Evolutionary conservation across 2,797 vertebrate genomes (phyloP).

Genomic region (Apogon talboti): DNA sequence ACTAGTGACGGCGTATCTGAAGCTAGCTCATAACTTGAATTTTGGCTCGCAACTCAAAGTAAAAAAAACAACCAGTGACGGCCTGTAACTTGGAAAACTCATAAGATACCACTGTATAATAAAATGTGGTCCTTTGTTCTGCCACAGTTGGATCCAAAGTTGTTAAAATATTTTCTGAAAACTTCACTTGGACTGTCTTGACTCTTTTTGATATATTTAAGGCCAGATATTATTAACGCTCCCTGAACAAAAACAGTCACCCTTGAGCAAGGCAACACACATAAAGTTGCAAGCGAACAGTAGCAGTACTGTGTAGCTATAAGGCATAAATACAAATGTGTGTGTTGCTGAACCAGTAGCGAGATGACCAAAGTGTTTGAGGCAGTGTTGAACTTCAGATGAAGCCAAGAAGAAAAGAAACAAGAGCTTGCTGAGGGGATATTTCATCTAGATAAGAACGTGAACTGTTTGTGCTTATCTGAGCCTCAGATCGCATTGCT

Average conservation of each 20-base stretch:
- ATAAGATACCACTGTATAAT: too few species aligned
- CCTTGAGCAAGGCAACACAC: slow-evolving; percentile 24
- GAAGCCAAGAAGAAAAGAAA: slow-evolving; percentile 10
- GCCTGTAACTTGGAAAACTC: too few species aligned
- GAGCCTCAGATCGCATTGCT: slow-evolving; percentile 30
- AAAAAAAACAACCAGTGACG: too few species aligned
- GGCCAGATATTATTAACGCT: slow-evolving; percentile 4
- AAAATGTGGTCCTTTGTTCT: too few species aligned
- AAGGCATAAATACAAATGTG: slow-evolving; percentile 33
- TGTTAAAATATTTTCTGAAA: too few species aligned
- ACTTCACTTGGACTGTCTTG: too few species aligned
- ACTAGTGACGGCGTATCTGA: too few species aligned
- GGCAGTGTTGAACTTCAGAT: slow-evolving; percentile 30
- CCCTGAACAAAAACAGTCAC: slow-evolving; percentile 19
- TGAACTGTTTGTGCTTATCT: slow-evolving; percentile 15
- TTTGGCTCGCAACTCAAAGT: too few species aligned
- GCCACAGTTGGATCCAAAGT: too few species aligned
- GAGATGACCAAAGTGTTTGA: slow-evolving; percentile 27
- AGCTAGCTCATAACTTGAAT: too few species aligned
- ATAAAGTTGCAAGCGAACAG: slow-evolving; percentile 12
- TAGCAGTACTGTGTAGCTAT: neutral
- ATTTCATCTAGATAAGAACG: slow-evolving; percentile 26
- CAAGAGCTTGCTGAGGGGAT: slow-evolving; percentile 22
- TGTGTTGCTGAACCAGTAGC: slow-evolving; percentile 43
- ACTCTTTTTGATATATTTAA: too few species aligned